Percentiles rank a stretch among this genome's conserved stretches.
Evolutionary conservation across 2,888 invertebrate species (phyloP).

Genomic region (Ethmia dodecea): DNA sequence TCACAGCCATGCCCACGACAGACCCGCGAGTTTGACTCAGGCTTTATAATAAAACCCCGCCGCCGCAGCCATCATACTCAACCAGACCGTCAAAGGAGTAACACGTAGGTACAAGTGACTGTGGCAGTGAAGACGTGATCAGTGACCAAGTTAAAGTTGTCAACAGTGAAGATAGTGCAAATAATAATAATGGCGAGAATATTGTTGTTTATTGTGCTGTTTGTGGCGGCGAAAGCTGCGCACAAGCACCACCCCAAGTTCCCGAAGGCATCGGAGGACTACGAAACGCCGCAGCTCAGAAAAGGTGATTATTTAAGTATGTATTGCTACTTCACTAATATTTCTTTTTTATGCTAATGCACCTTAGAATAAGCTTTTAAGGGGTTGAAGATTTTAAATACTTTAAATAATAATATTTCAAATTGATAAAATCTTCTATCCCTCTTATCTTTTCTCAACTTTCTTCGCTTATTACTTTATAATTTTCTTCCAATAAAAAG

Average conservation of each 20-base stretch:
- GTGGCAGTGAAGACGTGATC: background rate
- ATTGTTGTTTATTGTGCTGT: conserved; percentile 44
- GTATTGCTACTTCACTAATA: too few relatives aligned
- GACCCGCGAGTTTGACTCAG: conserved; percentile 41
- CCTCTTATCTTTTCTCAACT: too few relatives aligned
- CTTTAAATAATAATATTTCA: too few relatives aligned
- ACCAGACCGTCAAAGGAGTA: conserved; percentile 45
- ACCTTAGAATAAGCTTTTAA: too few relatives aligned
- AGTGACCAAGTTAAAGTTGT: background rate
- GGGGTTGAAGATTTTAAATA: too few relatives aligned
- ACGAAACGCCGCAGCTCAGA: conserved; percentile 23
- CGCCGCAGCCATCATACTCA: conserved; percentile 44
- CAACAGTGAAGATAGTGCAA: conserved; percentile 5
- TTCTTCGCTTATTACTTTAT: too few relatives aligned
- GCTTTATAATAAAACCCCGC: conserved; percentile 54
- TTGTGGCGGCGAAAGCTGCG: conserved; percentile 40
- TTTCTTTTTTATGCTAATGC: background rate
- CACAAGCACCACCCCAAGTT: conserved; percentile 55
- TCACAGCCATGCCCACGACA: conserved; percentile 33
- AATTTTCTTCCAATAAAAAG: background rate
- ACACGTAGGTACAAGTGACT: conserved; percentile 36
- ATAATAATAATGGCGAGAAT: conserved; percentile 45
- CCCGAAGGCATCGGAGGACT: conserved; percentile 37
- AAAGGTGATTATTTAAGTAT: conserved; percentile 43
- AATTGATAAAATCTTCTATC: too few relatives aligned